Conservation (phyloP, 1,140 invertebrate species). For the Dreissena polymorpha region DNA sequence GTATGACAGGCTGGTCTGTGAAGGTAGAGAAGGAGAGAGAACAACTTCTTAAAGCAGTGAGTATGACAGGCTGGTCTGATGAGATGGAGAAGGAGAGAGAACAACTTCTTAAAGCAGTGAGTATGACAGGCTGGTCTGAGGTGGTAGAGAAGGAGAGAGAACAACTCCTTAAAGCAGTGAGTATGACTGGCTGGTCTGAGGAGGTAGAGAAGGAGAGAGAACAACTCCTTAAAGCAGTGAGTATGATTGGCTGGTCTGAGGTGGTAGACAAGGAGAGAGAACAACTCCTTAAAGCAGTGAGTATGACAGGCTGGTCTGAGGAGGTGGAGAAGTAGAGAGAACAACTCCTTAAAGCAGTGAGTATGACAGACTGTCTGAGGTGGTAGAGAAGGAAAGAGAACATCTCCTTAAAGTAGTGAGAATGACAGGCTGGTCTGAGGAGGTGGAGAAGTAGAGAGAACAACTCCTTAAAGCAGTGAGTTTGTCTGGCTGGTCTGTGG, state of each 20-base stretch:
- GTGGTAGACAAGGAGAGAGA: slow-evolving; percentile 85
- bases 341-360: slow-evolving; percentile 81
- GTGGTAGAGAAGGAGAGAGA: too few species aligned
- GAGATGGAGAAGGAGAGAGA: slow-evolving; percentile 85
- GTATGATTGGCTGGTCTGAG: slow-evolving; percentile 84
- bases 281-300: slow-evolving; percentile 81
- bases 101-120: slow-evolving; percentile 81
- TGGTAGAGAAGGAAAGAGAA: too few species aligned
- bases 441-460: too few species aligned
- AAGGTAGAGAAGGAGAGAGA: slow-evolving; percentile 85
- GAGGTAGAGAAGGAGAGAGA: slow-evolving; percentile 66
- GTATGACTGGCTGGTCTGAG: slow-evolving; percentile 84
- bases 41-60: slow-evolving; percentile 81
- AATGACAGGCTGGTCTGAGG: too few species aligned
- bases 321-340: slow-evolving; percentile 85
- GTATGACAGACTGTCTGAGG: too few species aligned
- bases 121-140: slow-evolving; percentile 22
- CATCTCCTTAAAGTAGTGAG: too few species aligned
- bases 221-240: slow-evolving; percentile 43
- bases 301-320: slow-evolving; percentile 84
- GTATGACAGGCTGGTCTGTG: slow-evolving; percentile 83
- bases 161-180: slow-evolving; percentile 43
- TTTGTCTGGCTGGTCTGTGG: slow-evolving; percentile 84
- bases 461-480: too few species aligned
- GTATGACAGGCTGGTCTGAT: slow-evolving; percentile 84